Evolutionary conservation across 2,888 invertebrate genomes (phyloP).

Genomic region (Andrena minutula): DNA sequence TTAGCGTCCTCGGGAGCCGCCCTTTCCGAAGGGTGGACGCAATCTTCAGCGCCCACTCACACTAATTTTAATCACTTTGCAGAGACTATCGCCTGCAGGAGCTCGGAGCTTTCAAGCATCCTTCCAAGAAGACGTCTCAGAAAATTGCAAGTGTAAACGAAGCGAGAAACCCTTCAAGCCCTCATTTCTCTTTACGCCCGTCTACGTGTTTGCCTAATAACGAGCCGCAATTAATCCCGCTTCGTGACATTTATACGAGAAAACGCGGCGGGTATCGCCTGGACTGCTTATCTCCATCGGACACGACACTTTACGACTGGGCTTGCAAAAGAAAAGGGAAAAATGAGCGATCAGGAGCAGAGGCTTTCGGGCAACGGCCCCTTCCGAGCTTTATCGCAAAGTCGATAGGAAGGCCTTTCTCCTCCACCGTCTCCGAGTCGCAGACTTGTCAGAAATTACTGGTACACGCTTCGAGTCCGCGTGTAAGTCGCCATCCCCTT

Average conservation of each 20-base stretch:
- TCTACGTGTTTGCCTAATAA: background rate
- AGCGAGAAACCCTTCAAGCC: background rate
- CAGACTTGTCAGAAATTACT: constrained; percentile 27
- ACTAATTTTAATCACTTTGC: background rate
- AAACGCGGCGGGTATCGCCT: constrained; percentile 24
- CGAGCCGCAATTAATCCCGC: constrained; percentile 3
- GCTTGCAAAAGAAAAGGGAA: constrained; percentile 8
- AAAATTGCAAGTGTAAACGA: background rate
- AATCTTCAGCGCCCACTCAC: background rate
- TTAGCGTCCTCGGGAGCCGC: background rate
- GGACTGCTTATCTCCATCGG: constrained; percentile 31
- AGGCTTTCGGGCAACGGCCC: constrained; percentile 45
- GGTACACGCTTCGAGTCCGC: background rate
- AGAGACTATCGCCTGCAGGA: too few species aligned
- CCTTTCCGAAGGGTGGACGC: background rate
- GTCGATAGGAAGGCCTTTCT: constrained; percentile 40
- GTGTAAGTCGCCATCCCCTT: background rate
- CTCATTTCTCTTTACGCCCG: background rate
- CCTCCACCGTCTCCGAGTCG: constrained; percentile 1
- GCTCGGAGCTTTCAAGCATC: too few species aligned
- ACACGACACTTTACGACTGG: constrained; percentile 15
- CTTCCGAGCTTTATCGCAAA: constrained; percentile 40
- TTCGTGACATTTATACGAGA: constrained; percentile 36
- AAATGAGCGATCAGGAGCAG: constrained; percentile 21
- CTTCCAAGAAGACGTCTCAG: too few species aligned